phyloP scores from a whole-genome alignment of 2,113 vertebrate genomes.

The Felis chaus region DNA sequence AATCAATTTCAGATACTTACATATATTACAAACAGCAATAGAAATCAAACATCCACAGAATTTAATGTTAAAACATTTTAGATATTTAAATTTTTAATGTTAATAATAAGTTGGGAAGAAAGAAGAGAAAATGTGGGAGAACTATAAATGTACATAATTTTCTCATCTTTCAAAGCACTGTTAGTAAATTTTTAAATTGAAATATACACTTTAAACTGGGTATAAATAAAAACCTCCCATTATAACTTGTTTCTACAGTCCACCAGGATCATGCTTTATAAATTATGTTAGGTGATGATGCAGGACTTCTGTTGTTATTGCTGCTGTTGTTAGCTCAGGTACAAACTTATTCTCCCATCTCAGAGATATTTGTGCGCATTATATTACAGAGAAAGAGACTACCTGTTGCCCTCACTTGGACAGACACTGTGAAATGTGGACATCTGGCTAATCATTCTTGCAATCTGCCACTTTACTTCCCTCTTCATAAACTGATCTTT shows the following conservation, averaged over 20 bases:
- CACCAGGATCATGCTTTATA: fast-evolving
- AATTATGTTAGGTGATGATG: not conserved
- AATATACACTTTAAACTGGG: not conserved
- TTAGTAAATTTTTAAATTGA: not conserved
- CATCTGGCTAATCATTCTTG: slow-evolving; percentile 69
- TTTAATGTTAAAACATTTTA: not conserved
- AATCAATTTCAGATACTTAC: not conserved
- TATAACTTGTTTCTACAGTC: not conserved
- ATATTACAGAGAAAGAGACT: not conserved
- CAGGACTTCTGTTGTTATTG: not conserved
- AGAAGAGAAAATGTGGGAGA: not conserved
- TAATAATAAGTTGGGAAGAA: not conserved
- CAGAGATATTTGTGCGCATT: not conserved
- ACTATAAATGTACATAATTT: not conserved
- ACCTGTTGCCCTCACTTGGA: slow-evolving; percentile 4
- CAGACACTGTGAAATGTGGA: slow-evolving; percentile 50
- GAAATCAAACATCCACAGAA: not conserved
- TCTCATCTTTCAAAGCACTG: not conserved
- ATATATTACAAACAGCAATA: not conserved
- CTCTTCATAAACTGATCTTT: slow-evolving; percentile 67
- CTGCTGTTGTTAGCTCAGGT: not conserved
- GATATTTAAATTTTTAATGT: not conserved
- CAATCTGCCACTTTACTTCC: slow-evolving; percentile 66
- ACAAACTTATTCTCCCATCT: not conserved
- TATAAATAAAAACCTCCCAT: not conserved